Base-by-base conservation (phyloP, 2,797 vertebrate genomes). In the Ctenopoma kingsleyae region DNA sequence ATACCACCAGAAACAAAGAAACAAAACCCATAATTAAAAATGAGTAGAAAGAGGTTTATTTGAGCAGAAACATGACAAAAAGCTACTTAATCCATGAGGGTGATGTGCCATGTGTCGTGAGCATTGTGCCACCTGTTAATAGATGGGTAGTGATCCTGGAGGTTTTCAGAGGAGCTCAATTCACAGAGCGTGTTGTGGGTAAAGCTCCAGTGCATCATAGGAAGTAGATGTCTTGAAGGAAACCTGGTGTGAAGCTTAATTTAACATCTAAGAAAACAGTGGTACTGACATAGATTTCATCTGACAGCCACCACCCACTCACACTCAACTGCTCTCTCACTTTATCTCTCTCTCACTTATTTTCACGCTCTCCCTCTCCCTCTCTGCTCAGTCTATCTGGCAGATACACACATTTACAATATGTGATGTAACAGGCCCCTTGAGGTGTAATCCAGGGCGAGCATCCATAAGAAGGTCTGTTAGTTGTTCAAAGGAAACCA, bases 221-320 rank as follows among this genome's bases (percentile, higher is more conserved):
- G 60, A 71, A 71, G 52, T 35, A 64, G 52, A 77, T 23, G 8
- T 71, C 67, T 67, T 63, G 30, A 59, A 80, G 70, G 30, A 85
- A 81, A 80, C 70, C 77, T 78, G 64, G 52, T 68, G 77, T 23
- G 47, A 78, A 69, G 78, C 65, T 85, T 84, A 64, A 91, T 87
- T 86, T 87, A 82, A 81, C 70, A 74, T 81, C 74, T 69, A 66
- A 85, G 59, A 85, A 86, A 84, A 84, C 60, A 80, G 68, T 58
- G 59, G 76, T 76, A 69, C 53, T 87, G 86, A 87, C 84, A 88
- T 36, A 83, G 57, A 90, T 85, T 87, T 71, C 52, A 54, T 73
- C 76, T 83, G 84, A 84, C 90, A 90, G 86, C 76, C 81, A 48
- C 80, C 75, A 19, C 88, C 90, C 78, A 85, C 86, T 86, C 85